Evolutionary conservation across 2,113 vertebrate genomes (phyloP), one percentile per base, ranked within the genome.

Genomic region (Hypocryptadius cinnamomeus): DNA sequence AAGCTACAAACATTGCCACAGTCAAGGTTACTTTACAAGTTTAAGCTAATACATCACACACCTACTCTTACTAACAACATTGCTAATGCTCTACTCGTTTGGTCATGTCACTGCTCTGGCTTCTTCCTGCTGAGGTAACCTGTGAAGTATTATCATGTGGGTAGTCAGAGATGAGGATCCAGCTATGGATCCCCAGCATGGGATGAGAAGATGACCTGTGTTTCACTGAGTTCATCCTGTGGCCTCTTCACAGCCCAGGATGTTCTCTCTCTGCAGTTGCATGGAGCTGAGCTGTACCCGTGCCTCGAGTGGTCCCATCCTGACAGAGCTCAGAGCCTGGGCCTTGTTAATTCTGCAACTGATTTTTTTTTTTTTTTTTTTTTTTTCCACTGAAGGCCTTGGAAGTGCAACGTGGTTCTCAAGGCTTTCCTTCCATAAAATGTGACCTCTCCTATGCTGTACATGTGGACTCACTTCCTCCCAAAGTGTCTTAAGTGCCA

Each of bases 121-220:
- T 50, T 42, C 78, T 92, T 95, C 85, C 85, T 51, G 71, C 23
- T 92, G 90, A 85, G 91, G 60, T 74, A 59, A n/a, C 47, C 54
- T 33, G 39, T 50, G 1, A 47, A 30, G 33, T 30, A 11, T 47
- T 59, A 12, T 24, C 37, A 20, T 4, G 4, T 8, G 50, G n/a
- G 37, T 10, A 31, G 48, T 45, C n/a, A n/a, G 20, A 42, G 78
- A 35, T 57, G 17, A 54, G 39, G 56, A 89, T 59, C 77, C 39
- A 37, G 31, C 57, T 30, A 1, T 13, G 57, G 61, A 79, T 64
- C 59, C 9, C 53, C 50, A 33, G 33, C 33, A 3, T 0, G 22
- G 48, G 48, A 79, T 30, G 70, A 71, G 61, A n/a, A 66, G 53
- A 22, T 59, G 59, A 24, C 25, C 37, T 44, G 37, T 69, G 9